Base-by-base conservation (phyloP, 2,113 vertebrate genomes). In the Sturnus vulgaris region DNA sequence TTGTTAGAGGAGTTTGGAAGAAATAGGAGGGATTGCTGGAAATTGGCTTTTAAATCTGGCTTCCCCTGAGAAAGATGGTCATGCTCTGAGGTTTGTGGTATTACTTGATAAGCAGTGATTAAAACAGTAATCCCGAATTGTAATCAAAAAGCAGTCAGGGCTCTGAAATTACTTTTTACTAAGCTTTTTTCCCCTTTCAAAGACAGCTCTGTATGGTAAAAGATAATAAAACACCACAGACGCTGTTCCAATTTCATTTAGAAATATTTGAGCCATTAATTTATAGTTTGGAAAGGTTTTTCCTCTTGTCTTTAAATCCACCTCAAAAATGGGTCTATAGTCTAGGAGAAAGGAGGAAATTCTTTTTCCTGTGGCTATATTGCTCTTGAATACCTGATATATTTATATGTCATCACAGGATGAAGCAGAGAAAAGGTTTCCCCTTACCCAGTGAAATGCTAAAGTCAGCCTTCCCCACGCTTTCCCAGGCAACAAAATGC, bases 41-140 rank as follows among this genome's bases (percentile, higher is more conserved):
- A 95, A 96, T 90, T 94, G 94, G 94, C 94, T 94, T 96, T 95
- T 94, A 92, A 90, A 92, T 95, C 95, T 94, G 68, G 33, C 68
- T 73, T 94, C 88, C 97, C 94, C 69, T 3, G 64, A 90, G 96
- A 90, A 89, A 96, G 87, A 89, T 60, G 85, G 94, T 87, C 90
- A 70, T 88, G 78, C 95, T 84, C 95, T 19, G 92, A 92, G 95
- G 95, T 86, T 90, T 93, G 92, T 88, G 90, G 93, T 80, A 94
- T 95, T 81, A 81, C 80, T 93, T 57, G 68, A 90, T 93, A 94
- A 95, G 95, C 68, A 0, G 65, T 83, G 95, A 94, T 95, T 91
- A 95, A 92, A 96, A 93, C 83, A 56, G 91, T 90, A 90, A 95
- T 96, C 97, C 95, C 7, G 2, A 82, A 75, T 79, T 95, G 90